Evolutionary conservation across 23 tunicate genomes (phyloP).

Genomic region (Trididemnum nubilum): DNA sequence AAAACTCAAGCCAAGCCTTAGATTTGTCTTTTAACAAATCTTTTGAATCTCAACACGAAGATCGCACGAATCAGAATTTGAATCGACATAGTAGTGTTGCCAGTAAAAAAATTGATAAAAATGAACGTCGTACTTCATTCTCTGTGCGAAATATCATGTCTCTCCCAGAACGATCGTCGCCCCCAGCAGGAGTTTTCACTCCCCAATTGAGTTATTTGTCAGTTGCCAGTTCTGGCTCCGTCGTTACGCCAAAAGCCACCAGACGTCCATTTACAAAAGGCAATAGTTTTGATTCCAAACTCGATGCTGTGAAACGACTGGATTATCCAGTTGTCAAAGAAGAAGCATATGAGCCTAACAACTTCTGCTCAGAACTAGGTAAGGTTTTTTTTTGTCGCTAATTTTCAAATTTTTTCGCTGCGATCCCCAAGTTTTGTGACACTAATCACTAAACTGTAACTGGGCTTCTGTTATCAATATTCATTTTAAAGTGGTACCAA

Average conservation of each 20-base stretch:
- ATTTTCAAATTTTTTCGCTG: too few species aligned
- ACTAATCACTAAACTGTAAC: too few species aligned
- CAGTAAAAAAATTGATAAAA: not conserved
- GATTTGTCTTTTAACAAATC: not conserved
- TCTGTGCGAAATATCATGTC: constrained; percentile 28
- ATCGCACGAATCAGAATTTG: not conserved
- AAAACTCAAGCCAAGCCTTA: not conserved
- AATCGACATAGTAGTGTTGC: not conserved
- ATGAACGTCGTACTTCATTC: not conserved
- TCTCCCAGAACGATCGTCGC: constrained; percentile 13
- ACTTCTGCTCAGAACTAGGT: not conserved
- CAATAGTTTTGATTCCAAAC: not conserved
- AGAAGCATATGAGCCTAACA: not conserved
- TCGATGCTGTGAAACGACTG: not conserved
- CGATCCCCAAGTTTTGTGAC: too few species aligned
- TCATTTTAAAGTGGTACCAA: too few species aligned
- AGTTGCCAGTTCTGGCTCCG: not conserved
- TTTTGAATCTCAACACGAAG: not conserved
- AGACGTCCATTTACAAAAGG: constrained; percentile 1
- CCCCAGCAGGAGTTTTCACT: too few species aligned
- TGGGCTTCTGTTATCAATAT: too few species aligned
- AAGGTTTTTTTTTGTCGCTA: not conserved
- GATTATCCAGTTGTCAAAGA: not conserved
- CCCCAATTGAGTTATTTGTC: not conserved
- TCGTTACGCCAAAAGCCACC: not conserved